Percentiles rank a stretch among this genome's conserved stretches.
Conservation (phyloP, 2,888 invertebrate species). For the Merodon equestris region DNA sequence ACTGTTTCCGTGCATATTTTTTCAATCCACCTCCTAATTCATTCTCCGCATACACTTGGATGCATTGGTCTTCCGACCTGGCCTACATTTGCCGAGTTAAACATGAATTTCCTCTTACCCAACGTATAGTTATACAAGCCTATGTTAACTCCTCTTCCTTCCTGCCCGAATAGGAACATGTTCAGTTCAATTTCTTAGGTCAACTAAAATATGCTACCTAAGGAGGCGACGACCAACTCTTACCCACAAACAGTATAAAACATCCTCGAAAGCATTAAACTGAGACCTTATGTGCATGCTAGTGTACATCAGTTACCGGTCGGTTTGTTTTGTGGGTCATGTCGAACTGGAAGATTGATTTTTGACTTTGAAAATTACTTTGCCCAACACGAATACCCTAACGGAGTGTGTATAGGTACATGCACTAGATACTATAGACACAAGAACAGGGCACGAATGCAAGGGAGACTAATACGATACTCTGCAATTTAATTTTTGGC, state of each 20-base stretch:
- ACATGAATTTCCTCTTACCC: no score
- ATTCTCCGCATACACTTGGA: constrained; percentile 1
- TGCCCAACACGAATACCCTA: no score
- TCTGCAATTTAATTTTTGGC: constrained; percentile 17
- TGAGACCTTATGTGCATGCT: background rate
- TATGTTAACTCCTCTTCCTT: constrained; percentile 1
- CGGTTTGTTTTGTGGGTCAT: background rate
- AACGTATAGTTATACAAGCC: no score
- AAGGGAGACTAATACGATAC: no score
- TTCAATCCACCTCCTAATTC: constrained; percentile 12
- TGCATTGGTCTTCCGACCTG: constrained; percentile 17
- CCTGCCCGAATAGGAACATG: constrained; percentile 1
- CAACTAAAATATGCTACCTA: constrained; percentile 13
- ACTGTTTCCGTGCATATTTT: constrained; percentile 14
- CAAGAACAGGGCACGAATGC: no score
- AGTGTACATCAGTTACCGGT: no score
- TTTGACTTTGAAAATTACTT: constrained; percentile 9
- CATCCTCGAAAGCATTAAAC: constrained; percentile 1
- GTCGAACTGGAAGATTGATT: constrained; percentile 15
- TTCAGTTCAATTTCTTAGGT: constrained; percentile 20
- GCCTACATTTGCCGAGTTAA: constrained; percentile 5
- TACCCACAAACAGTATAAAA: background rate
- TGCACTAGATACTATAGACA: no score
- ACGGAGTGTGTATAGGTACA: no score
- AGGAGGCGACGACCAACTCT: background rate